A percentile compares a stretch with the other conserved stretches of the same genome.
These are phyloP conservation scores for Nyctibius bracteatus DNA, from an alignment of 2,113 vertebrate genomes.

Conservation along the genomic window DNA sequence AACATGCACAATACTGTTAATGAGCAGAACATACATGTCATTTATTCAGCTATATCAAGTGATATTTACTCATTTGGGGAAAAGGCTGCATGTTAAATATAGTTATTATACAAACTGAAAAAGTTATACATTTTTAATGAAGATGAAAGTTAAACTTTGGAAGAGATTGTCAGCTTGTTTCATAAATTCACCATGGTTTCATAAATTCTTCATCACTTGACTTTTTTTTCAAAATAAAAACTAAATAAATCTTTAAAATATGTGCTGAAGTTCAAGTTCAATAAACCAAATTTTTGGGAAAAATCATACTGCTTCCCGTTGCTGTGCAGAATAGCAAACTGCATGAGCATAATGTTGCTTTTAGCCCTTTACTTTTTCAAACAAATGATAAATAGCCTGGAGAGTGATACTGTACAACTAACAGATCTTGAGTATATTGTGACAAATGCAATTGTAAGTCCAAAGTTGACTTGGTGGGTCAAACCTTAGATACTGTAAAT, in stretches of 20 bases:
- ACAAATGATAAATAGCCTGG: background rate
- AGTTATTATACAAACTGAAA: background rate
- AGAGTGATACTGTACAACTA: background rate
- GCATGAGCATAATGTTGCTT: background rate
- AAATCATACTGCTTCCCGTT: background rate
- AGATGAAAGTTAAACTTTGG: background rate
- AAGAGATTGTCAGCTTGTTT: background rate
- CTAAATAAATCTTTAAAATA: background rate
- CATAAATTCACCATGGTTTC: background rate
- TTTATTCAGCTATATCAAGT: background rate
- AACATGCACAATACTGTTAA: background rate
- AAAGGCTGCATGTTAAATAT: background rate
- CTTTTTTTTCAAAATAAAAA: background rate
- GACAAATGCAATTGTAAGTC: background rate
- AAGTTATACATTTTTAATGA: background rate
- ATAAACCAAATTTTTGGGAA: background rate
- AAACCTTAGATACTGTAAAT: background rate
- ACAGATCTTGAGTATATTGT: background rate
- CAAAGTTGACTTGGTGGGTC: background rate
- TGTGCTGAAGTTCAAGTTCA: background rate
- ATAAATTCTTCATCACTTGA: background rate
- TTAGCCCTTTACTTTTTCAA: background rate
- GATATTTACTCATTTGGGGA: background rate
- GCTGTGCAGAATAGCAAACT: background rate
- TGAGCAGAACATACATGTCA: background rate